Evolutionary conservation across 1,140 invertebrate genomes (phyloP), one percentile per base, ranked within the genome.

Genomic region (Mamestra configurata): DNA sequence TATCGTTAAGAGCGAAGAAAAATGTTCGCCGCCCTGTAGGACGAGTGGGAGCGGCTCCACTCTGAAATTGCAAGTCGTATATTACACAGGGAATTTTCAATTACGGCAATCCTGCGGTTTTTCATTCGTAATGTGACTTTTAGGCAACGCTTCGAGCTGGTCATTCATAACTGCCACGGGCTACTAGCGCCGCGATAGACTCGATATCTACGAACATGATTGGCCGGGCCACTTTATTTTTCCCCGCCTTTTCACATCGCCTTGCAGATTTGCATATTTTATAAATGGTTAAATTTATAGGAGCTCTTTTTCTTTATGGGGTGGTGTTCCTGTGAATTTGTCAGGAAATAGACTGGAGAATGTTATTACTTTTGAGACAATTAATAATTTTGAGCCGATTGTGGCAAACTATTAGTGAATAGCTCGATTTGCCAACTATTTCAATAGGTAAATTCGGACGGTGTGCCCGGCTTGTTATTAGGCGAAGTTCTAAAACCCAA

Each of bases 11-110:
- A 90, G 84, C 82, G 88, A 90, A 94, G 91, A 94, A 93, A 93
- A 94, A 94, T 93, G 92, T 87, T 70, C 84, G 79, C 81, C 61
- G 85, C 90, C 89, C 89, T 86, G 81, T 86, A 90, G 90, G 88
- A 90, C 86, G 81, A 46, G 88, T 46, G 35, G 79, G 49, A 70
- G 71, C 71, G 81, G 80, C 84, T 83, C 83, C 83, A 83, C 87
- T 87, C 86, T 89, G 89, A 93, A 94, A 94, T 93, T 93, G 93
- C 90, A 89, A 91, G 89, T 87, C 93, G 89, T 94, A 93, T 93
- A 93, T 94, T 93, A 94, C 88, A 90, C 88, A 88, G 90, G 87
- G 92, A 94, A 93, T 94, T 94, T 94, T 94, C 92, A 94, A 94
- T 94, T 94, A 94, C 91, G 85, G 84, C 91, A 93, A 93, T 92